Evolutionary conservation across 2,797 vertebrate genomes (phyloP).

Genomic region (Varecia variegata): DNA sequence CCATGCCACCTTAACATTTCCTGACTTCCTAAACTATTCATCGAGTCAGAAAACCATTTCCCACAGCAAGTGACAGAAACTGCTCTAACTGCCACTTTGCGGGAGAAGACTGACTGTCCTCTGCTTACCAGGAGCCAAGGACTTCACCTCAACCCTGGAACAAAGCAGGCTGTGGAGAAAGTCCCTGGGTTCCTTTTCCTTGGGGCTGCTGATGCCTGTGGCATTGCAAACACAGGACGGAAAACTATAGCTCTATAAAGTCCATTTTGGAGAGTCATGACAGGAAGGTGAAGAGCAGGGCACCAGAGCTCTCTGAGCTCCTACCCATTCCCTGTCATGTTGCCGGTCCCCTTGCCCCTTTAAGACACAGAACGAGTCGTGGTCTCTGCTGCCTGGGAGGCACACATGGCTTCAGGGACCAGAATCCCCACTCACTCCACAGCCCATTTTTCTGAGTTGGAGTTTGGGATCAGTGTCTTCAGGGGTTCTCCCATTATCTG

Average conservation of each 20-base stretch:
- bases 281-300: not conserved
- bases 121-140: not conserved
- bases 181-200: not conserved
- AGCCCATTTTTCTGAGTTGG: not conserved
- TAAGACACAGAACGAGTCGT: not conserved
- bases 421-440: not conserved
- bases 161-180: not conserved
- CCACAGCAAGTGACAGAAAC: not conserved
- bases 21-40: not conserved
- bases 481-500: not conserved
- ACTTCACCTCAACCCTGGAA: not conserved
- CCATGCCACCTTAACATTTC: not conserved
- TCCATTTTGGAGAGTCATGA: not conserved
- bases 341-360: not conserved
- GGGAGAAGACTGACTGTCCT: not conserved
- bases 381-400: not conserved
- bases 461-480: not conserved
- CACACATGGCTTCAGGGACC: not conserved
- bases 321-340: not conserved
- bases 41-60: not conserved
- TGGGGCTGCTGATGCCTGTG: not conserved
- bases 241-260: not conserved
- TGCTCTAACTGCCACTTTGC: not conserved
- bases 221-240: not conserved
- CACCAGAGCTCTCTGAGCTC: not conserved